Percentiles rank a stretch among this genome's conserved stretches.
phyloP scores from a whole-genome alignment of 2,113 vertebrate genomes.

The Hypanus sabinus region DNA sequence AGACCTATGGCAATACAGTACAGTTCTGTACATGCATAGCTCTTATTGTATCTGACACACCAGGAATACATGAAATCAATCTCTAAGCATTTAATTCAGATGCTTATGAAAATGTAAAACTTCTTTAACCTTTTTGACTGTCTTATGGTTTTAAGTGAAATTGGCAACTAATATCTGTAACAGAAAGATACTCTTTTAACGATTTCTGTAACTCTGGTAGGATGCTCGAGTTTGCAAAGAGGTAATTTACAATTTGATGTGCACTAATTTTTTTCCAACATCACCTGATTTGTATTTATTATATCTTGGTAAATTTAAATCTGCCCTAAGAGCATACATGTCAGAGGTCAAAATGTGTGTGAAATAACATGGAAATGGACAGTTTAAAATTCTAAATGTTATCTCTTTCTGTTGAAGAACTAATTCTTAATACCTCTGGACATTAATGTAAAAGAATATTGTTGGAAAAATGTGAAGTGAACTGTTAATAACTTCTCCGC shows the following conservation, averaged over 20 bases:
- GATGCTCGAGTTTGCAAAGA: not conserved
- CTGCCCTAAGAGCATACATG: not conserved
- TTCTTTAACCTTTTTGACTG: not conserved
- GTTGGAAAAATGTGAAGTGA: not conserved
- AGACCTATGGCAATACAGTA: too few relatives aligned
- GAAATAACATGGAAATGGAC: not conserved
- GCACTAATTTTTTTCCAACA: not conserved
- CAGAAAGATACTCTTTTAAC: not conserved
- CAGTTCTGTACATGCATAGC: too few relatives aligned
- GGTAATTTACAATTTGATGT: not conserved
- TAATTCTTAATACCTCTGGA: not conserved
- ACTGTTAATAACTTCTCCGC: not conserved
- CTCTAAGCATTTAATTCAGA: not conserved
- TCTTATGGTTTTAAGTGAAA: not conserved
- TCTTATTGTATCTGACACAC: too few relatives aligned
- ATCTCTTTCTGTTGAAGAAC: not conserved
- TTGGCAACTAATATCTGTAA: not conserved
- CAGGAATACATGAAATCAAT: too few relatives aligned
- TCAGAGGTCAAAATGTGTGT: not conserved
- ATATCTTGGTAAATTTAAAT: not conserved
- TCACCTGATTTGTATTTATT: not conserved
- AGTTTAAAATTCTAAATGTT: not conserved
- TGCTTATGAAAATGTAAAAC: not conserved
- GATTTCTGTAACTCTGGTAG: not conserved
- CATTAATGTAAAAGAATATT: not conserved